Conservation (phyloP, 2,797 vertebrate species). For the Apogon hyalosoma region DNA sequence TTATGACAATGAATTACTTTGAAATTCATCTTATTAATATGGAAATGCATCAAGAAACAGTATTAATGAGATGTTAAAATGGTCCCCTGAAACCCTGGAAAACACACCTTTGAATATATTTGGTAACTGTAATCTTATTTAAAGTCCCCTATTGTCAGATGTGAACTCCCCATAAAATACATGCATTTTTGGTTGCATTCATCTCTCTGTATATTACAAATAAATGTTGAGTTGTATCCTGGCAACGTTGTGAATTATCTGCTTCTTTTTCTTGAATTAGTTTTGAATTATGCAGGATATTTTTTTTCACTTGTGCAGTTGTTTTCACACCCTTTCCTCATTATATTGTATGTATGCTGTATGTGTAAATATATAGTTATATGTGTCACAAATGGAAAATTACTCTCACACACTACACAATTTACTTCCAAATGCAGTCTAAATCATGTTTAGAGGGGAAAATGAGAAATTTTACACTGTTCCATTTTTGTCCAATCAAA, state of each 20-base stretch:
- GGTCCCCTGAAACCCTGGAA: constrained; percentile 4
- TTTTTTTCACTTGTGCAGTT: background rate
- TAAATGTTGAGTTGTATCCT: background rate
- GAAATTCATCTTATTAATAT: constrained; percentile 8
- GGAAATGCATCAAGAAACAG: constrained; percentile 18
- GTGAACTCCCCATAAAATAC: background rate
- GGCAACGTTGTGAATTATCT: constrained; percentile 11
- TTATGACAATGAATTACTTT: constrained; percentile 24
- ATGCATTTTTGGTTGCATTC: background rate
- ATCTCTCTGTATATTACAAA: background rate
- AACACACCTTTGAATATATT: background rate
- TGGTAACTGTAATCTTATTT: constrained; percentile 3
- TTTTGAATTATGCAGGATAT: background rate
- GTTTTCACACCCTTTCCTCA: constrained; percentile 11
- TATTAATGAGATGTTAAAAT: constrained; percentile 6
- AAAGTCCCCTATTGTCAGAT: background rate
- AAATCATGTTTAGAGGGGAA: background rate
- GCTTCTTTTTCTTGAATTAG: background rate
- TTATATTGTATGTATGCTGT: background rate
- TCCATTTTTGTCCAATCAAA: background rate
- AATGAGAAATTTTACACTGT: background rate
- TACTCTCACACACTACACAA: background rate
- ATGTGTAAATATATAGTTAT: background rate
- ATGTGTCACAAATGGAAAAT: constrained; percentile 5
- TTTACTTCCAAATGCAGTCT: background rate